Conservation (phyloP, 2,113 vertebrate genomes). For the Ahaetulla prasina region DNA sequence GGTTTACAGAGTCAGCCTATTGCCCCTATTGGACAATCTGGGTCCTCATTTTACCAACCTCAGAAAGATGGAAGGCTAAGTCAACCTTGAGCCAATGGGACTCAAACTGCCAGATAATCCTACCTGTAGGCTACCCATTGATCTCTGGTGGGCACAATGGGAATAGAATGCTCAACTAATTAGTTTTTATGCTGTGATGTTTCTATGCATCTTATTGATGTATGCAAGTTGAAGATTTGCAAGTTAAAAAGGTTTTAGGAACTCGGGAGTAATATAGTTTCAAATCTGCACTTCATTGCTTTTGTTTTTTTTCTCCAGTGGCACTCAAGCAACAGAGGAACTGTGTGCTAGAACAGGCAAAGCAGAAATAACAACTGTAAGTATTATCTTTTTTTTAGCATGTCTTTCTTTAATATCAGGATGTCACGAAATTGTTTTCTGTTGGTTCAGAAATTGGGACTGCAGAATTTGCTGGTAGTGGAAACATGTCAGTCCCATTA, state of each 20-base stretch:
- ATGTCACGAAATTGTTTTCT: background rate
- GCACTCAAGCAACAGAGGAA: background rate
- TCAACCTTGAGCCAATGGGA: too few relatives aligned
- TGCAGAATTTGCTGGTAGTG: background rate
- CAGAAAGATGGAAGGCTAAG: too few relatives aligned
- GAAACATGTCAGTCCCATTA: background rate
- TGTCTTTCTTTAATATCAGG: background rate
- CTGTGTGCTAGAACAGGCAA: background rate
- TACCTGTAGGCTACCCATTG: background rate
- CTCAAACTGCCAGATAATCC: background rate
- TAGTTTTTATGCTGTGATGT: background rate
- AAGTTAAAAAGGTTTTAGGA: background rate
- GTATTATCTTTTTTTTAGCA: background rate
- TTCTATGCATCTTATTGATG: background rate
- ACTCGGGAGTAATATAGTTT: background rate
- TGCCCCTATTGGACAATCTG: too few relatives aligned
- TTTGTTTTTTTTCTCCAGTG: background rate
- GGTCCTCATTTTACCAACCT: too few relatives aligned
- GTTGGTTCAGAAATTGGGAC: background rate
- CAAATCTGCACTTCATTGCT: too few relatives aligned
- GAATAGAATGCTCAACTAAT: background rate
- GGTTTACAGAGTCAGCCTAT: too few relatives aligned
- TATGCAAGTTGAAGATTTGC: background rate
- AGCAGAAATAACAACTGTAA: background rate
- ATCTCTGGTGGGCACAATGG: background rate